These are phyloP conservation scores for Otocyon megalotis DNA, from an alignment of 2,113 vertebrate species.

Conservation along the genomic window DNA sequence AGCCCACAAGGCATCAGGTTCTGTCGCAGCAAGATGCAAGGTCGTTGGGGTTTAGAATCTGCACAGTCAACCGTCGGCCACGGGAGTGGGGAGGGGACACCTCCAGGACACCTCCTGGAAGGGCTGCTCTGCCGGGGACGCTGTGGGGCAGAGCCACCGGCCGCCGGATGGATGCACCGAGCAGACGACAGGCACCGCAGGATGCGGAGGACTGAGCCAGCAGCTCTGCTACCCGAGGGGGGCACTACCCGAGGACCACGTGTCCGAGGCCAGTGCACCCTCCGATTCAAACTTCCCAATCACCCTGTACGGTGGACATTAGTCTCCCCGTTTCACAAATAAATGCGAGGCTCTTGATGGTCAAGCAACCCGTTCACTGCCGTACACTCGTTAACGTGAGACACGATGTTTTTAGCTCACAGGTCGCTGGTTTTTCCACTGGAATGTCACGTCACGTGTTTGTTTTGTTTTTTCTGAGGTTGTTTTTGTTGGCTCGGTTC, in stretches of 20 bases:
- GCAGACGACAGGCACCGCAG: neutral
- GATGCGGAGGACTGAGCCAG: too few species aligned
- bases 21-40: neutral
- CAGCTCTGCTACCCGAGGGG: neutral
- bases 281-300: neutral
- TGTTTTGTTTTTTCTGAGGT: neutral
- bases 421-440: neutral
- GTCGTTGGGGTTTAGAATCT: neutral
- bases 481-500: neutral
- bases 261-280: neutral
- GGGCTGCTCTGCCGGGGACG: neutral
- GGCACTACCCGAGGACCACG: neutral
- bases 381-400: neutral
- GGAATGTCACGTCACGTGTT: neutral
- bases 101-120: neutral
- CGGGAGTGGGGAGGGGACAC: neutral
- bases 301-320: neutral
- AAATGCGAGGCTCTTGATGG: neutral
- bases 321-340: neutral
- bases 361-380: neutral
- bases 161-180: neutral
- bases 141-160: neutral
- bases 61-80: neutral
- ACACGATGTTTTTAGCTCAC: neutral
- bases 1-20: accelerated